Percentiles rank a stretch among this genome's conserved stretches.
These are phyloP conservation scores for Aplodontia rufa DNA, from an alignment of 2,113 vertebrate genomes.

Conservation along the genomic window DNA sequence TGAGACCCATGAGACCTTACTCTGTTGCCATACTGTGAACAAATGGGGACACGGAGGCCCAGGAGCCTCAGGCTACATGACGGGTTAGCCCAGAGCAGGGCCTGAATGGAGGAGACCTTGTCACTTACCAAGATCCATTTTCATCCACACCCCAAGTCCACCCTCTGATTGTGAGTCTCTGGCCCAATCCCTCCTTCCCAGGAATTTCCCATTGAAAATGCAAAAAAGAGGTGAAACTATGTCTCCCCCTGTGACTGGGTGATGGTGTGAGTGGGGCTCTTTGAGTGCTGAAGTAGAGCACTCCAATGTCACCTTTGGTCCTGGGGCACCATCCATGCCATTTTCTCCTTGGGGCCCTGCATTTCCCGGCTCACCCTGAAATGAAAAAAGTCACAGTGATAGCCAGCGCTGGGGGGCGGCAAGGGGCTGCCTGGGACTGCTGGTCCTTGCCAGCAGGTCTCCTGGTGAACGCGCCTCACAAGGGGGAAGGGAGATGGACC, in stretches of 20 bases:
- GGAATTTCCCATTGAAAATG: background rate
- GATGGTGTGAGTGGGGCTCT: background rate
- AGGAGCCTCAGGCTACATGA: background rate
- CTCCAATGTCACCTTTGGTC: conserved; percentile 78
- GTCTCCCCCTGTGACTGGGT: rapidly evolving
- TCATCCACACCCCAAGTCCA: too few species aligned
- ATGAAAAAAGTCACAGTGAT: background rate
- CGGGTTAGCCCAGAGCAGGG: background rate
- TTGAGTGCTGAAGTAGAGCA: background rate
- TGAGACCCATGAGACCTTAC: background rate
- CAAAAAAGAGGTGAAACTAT: background rate
- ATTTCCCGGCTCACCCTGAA: conserved; percentile 84
- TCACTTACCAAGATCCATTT: background rate
- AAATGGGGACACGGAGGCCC: background rate
- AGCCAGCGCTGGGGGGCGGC: background rate
- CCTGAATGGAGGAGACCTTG: background rate
- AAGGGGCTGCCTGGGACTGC: background rate
- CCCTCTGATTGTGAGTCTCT: background rate
- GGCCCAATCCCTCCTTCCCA: background rate
- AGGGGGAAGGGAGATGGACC: rapidly evolving
- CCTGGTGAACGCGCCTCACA: rapidly evolving
- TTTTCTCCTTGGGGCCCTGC: conserved; percentile 76
- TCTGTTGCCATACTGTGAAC: background rate
- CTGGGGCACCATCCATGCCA: conserved; percentile 77
- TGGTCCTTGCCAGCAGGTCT: background rate